phyloP scores from a whole-genome alignment of 1,140 invertebrate species.

The Laupala kohalensis region DNA sequence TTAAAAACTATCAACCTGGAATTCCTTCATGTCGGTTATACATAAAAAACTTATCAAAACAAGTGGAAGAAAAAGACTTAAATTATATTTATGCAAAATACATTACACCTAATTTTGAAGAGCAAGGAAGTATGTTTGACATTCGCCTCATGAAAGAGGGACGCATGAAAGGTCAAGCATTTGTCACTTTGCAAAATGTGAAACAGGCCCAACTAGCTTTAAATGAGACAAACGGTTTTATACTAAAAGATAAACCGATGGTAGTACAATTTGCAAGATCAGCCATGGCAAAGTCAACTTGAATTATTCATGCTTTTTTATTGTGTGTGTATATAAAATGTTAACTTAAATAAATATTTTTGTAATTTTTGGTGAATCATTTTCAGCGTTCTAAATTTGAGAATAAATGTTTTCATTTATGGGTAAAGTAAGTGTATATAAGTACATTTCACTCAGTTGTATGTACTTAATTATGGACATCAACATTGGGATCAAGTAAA shows the following conservation, averaged over 20 bases:
- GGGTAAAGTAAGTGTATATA: too few relatives aligned
- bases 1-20: slow-evolving; percentile 76
- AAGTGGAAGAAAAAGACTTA: slow-evolving; percentile 59
- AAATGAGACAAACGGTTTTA: slow-evolving; percentile 76
- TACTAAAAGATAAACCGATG: slow-evolving; percentile 78
- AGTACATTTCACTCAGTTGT: too few relatives aligned
- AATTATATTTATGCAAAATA: slow-evolving; percentile 66
- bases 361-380: too few relatives aligned
- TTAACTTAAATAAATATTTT: too few relatives aligned
- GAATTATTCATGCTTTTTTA: too few relatives aligned
- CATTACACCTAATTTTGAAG: slow-evolving; percentile 32
- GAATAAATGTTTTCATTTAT: too few relatives aligned
- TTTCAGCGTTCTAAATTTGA: too few relatives aligned
- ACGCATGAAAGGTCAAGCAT: slow-evolving; percentile 91
- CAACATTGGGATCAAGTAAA: too few relatives aligned
- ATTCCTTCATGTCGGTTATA: slow-evolving; percentile 71
- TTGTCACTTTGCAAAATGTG: slow-evolving; percentile 68
- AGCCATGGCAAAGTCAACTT: slow-evolving; percentile 27
- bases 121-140: slow-evolving; percentile 51
- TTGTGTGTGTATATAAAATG: too few relatives aligned
- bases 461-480: too few relatives aligned
- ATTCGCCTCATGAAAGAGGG: slow-evolving; percentile 88
- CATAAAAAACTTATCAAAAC: slow-evolving; percentile 83
- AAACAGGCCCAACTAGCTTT: slow-evolving; percentile 59
- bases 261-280: slow-evolving; percentile 78